Percentiles rank a stretch among this genome's conserved stretches.
phyloP scores from a whole-genome alignment of 2,797 vertebrate species.

The Siniperca obscura region DNA sequence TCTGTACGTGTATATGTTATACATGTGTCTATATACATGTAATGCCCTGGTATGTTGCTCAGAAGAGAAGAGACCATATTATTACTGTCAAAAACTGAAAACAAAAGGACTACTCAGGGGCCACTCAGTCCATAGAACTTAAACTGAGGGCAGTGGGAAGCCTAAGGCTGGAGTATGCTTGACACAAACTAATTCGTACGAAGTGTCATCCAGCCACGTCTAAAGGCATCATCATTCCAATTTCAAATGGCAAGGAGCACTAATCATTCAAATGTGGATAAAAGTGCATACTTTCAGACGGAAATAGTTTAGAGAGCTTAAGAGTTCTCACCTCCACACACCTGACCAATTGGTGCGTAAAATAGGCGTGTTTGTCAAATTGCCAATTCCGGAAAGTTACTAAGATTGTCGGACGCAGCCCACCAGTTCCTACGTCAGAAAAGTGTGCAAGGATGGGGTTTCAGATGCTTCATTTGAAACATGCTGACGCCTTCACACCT shows the following conservation, averaged over 20 bases:
- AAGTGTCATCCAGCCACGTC: constrained; percentile 23
- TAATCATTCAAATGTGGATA: not conserved
- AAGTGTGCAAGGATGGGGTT: not conserved
- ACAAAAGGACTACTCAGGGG: not conserved
- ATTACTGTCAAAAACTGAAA: not conserved
- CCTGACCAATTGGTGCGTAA: not conserved
- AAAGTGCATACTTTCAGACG: not conserved
- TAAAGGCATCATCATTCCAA: constrained; percentile 7
- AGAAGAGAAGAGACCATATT: not conserved
- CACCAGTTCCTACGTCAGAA: no score
- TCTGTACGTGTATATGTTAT: not conserved
- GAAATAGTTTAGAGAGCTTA: not conserved
- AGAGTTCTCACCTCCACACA: not conserved
- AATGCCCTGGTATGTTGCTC: not conserved
- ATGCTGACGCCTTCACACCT: not conserved
- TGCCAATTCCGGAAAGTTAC: not conserved
- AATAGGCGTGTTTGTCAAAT: not conserved
- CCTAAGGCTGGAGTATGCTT: not conserved
- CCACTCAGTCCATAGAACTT: not conserved
- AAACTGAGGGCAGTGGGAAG: not conserved
- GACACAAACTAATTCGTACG: not conserved
- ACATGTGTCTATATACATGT: not conserved
- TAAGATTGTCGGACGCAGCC: not conserved
- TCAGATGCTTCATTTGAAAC: not conserved
- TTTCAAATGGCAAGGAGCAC: not conserved